Evolutionary conservation across 2,797 vertebrate genomes (phyloP).

Genomic region (Mormyrops attenuatus): DNA sequence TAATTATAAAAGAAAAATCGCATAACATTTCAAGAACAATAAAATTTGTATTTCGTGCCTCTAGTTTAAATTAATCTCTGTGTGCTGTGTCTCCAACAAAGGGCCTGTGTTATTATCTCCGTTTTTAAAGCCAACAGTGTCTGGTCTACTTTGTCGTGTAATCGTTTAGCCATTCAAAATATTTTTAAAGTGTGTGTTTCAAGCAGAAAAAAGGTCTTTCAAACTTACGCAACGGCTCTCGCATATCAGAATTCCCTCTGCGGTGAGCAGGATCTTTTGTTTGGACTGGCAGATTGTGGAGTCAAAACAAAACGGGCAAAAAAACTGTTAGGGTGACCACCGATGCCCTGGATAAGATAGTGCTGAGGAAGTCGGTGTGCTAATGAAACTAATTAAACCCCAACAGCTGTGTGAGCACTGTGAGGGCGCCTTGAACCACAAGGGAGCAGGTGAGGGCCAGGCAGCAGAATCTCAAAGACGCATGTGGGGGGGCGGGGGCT

Average conservation of each 20-base stretch:
- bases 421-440: background rate
- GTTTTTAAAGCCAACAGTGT: background rate
- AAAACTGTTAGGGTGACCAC: background rate
- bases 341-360: background rate
- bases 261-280: background rate
- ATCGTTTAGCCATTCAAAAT: background rate
- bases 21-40: background rate
- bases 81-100: background rate
- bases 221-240: background rate
- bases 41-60: background rate
- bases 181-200: background rate
- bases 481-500: background rate
- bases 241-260: background rate
- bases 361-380: background rate
- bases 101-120: background rate
- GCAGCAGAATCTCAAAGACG: background rate
- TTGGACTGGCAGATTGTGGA: background rate
- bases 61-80: background rate
- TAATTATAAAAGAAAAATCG: slow-evolving; percentile 19
- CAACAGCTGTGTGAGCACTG: background rate
- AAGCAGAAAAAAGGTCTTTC: background rate
- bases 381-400: slow-evolving; percentile 6
- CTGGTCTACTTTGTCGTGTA: background rate
- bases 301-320: background rate
- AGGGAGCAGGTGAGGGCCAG: background rate